Percentiles rank a stretch among this genome's conserved stretches.
These are phyloP conservation scores for Melopsittacus undulatus DNA, from an alignment of 2,797 vertebrate species.

Conservation along the genomic window DNA sequence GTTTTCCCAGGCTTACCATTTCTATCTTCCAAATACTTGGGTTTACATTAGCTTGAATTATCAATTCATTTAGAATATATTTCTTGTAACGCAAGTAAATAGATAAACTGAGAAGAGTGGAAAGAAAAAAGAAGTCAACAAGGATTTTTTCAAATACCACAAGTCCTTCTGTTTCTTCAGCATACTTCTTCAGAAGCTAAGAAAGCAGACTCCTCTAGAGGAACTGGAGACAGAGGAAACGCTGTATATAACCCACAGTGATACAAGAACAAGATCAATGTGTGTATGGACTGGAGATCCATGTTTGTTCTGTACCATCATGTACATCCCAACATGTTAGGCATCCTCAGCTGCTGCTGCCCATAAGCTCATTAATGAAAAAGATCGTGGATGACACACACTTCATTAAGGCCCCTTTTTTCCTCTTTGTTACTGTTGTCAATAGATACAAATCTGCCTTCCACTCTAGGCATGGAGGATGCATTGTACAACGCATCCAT, in stretches of 20 bases:
- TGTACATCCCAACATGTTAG: not conserved
- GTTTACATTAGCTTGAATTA: not conserved
- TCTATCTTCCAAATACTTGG: not conserved
- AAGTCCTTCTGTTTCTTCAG: not conserved
- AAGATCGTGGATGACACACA: not conserved
- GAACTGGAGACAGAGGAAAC: not conserved
- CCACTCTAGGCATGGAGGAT: not conserved
- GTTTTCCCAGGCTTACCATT: not conserved
- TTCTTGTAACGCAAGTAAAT: not conserved
- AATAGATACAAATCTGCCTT: not conserved
- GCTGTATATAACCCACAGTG: not conserved
- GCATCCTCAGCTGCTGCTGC: not conserved
- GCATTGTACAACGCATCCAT: not conserved
- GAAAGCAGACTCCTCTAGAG: not conserved
- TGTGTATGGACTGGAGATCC: not conserved
- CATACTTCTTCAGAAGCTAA: not conserved
- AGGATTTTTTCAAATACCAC: rapidly evolving
- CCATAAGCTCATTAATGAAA: not conserved
- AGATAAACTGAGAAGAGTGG: not conserved
- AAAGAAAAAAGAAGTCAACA: not conserved
- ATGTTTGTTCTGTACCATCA: not conserved
- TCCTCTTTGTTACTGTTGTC: not conserved
- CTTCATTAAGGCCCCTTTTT: not conserved
- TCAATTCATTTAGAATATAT: not conserved
- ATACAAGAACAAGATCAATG: not conserved